A percentile compares a stretch with the other conserved stretches of the same genome.
These are phyloP conservation scores for Melanogrammus aeglefinus DNA, from an alignment of 2,797 vertebrate species.

Conservation along the genomic window DNA sequence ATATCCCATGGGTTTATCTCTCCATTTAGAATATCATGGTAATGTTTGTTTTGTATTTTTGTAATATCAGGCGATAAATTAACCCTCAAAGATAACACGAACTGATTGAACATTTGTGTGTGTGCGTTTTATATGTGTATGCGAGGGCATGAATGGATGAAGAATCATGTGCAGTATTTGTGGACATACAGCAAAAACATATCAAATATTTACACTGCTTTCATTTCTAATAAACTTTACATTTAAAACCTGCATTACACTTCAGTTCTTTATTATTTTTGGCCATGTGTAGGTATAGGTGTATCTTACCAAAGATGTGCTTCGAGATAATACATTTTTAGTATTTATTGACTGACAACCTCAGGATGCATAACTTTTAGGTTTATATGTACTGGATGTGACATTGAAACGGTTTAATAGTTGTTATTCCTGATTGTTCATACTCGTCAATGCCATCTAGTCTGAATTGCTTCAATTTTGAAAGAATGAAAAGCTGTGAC, in stretches of 20 bases:
- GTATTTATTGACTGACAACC: background rate
- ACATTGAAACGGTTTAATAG: too few relatives aligned
- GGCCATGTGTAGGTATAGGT: background rate
- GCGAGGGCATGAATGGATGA: conserved; percentile 22
- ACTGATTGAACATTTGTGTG: conserved; percentile 37
- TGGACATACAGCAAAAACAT: conserved; percentile 38
- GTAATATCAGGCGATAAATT: conserved; percentile 56
- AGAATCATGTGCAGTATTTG: conserved; percentile 30
- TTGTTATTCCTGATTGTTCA: too few relatives aligned
- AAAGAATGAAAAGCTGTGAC: too few relatives aligned
- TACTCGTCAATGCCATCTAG: too few relatives aligned
- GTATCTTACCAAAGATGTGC: too few relatives aligned
- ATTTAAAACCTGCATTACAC: conserved; percentile 18
- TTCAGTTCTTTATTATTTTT: background rate
- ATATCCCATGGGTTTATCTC: conserved; percentile 11
- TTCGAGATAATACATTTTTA: background rate
- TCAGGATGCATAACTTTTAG: too few relatives aligned
- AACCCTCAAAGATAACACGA: conserved; percentile 55
- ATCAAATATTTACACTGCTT: conserved; percentile 58
- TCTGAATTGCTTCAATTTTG: too few relatives aligned
- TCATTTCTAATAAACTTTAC: conserved; percentile 72
- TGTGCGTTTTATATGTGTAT: conserved; percentile 33
- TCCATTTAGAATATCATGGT: conserved; percentile 37
- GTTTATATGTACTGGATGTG: too few relatives aligned
- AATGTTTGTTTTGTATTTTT: conserved; percentile 66